Percentiles rank a stretch among this genome's conserved stretches.
Conservation (phyloP, 2,797 vertebrate genomes). For the Anguilla pacifica region DNA sequence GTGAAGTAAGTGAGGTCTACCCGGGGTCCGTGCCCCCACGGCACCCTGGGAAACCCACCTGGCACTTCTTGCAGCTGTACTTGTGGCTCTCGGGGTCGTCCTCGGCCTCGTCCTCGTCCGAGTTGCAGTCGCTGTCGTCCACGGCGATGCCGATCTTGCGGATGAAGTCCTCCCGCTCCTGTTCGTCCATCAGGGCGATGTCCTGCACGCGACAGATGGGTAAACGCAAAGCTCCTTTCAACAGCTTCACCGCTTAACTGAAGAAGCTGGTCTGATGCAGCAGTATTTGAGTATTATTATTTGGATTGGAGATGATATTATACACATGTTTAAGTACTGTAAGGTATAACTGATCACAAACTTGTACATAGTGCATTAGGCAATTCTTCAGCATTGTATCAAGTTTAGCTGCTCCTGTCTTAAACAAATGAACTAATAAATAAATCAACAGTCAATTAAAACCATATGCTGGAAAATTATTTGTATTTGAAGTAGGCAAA, state of each 20-base stretch:
- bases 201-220: conserved; percentile 71
- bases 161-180: conserved; percentile 92
- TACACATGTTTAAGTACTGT: background rate
- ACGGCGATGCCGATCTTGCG: conserved; percentile 95
- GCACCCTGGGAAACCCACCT: conserved; percentile 67
- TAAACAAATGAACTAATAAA: too few relatives aligned
- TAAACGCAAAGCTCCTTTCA: background rate
- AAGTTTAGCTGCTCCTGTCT: too few relatives aligned
- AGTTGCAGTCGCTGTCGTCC: conserved; percentile 87
- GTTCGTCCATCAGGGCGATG: conserved; percentile 97
- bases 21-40: background rate
- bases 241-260: background rate
- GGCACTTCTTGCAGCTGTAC: conserved; percentile 98
- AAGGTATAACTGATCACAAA: too few relatives aligned
- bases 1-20: background rate
- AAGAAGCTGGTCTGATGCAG: background rate
- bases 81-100: conserved; percentile 90
- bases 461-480: too few relatives aligned
- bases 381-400: too few relatives aligned
- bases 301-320: background rate
- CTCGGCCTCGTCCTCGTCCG: conserved; percentile 82
- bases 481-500: too few relatives aligned
- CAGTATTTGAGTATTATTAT: background rate
- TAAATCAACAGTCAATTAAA: too few relatives aligned
- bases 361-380: too few relatives aligned